Conservation (phyloP, 1,140 invertebrate genomes). For the Lucilia cuprina region DNA sequence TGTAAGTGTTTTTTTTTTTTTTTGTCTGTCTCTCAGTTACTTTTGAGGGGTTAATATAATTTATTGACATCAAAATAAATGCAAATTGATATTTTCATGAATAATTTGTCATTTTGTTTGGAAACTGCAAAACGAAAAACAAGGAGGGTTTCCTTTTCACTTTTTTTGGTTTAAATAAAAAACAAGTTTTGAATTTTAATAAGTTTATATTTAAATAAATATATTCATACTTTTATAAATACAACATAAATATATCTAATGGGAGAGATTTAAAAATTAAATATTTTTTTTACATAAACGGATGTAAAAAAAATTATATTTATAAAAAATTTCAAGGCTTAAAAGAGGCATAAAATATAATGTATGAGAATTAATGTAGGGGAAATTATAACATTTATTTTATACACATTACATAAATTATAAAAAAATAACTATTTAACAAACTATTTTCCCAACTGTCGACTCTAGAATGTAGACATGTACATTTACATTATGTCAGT, state of each 20-base stretch:
- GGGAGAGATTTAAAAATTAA: neutral
- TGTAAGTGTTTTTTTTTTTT: neutral
- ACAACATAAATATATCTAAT: neutral
- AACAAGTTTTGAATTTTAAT: constrained; percentile 28
- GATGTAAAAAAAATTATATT: no score
- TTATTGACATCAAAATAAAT: constrained; percentile 35
- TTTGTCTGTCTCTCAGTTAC: neutral
- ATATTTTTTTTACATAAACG: no score
- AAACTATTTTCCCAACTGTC: no score
- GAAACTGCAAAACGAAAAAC: neutral
- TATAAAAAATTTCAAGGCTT: no score
- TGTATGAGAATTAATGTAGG: no score
- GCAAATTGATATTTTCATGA: constrained; percentile 35
- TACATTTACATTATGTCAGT: no score
- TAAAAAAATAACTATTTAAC: no score
- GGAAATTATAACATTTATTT: no score
- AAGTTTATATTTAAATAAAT: constrained; percentile 13
- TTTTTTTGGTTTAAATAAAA: neutral
- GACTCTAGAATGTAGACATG: no score
- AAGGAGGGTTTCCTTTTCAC: neutral
- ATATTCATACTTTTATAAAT: neutral
- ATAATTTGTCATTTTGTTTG: constrained; percentile 29
- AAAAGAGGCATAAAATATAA: no score
- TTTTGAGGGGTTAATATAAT: constrained; percentile 32
- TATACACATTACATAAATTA: no score